These are phyloP conservation scores for Bubo bubo DNA, from an alignment of 2,113 vertebrate species.

Conservation along the genomic window DNA sequence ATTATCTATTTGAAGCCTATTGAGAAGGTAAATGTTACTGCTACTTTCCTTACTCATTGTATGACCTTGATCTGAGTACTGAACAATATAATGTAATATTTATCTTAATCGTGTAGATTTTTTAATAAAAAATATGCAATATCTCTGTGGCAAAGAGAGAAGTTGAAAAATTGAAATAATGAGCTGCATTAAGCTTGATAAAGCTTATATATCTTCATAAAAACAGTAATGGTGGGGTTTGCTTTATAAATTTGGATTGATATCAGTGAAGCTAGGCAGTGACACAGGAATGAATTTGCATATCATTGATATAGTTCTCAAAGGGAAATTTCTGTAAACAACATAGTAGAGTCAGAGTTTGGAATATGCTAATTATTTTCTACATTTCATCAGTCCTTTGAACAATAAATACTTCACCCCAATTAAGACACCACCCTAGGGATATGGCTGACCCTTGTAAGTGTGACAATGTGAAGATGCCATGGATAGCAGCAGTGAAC, in stretches of 20 bases:
- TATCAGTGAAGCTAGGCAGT: neutral
- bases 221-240: neutral
- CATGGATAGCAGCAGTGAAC: neutral
- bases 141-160: neutral
- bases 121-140: neutral
- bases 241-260: neutral
- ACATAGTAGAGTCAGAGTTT: neutral
- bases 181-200: neutral
- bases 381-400: neutral
- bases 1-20: neutral
- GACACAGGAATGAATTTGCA: neutral
- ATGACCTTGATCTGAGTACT: neutral
- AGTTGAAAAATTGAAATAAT: neutral
- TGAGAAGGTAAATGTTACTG: neutral
- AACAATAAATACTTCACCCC: neutral
- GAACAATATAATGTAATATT: neutral
- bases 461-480: neutral
- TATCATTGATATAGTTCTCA: neutral
- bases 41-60: neutral
- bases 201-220: neutral
- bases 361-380: neutral
- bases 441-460: neutral
- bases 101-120: neutral
- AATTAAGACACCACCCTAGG: neutral
- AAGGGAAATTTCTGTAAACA: slow-evolving; percentile 2